A percentile compares a stretch with the other conserved stretches of the same genome.
Evolutionary conservation across 2,113 vertebrate genomes (phyloP).

Genomic region (Crotalus horridus): DNA sequence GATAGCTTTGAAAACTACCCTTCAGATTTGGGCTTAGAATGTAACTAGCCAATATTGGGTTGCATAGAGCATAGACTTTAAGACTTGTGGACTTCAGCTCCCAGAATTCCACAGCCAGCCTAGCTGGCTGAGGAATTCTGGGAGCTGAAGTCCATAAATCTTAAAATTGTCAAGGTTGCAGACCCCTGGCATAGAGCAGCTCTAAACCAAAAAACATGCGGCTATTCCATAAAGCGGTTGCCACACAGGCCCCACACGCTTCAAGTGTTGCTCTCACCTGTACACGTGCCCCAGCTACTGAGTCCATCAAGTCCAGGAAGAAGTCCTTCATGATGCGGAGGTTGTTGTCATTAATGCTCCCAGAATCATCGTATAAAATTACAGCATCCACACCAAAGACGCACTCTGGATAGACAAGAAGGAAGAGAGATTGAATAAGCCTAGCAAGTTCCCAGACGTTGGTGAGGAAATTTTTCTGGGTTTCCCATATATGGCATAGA

Average conservation of each 20-base stretch:
- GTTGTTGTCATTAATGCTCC: constrained; percentile 22
- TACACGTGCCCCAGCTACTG: constrained; percentile 23
- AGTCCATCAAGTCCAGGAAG: constrained; percentile 39
- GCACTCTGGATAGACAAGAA: constrained; percentile 45
- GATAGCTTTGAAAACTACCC: background rate
- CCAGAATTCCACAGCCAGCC: too few species aligned
- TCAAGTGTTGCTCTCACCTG: constrained; percentile 41
- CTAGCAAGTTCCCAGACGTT: background rate
- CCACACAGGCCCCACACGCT: too few species aligned
- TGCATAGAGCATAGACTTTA: background rate
- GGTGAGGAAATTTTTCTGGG: background rate
- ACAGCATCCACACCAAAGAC: constrained; percentile 51
- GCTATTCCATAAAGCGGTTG: background rate
- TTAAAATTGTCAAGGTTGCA: too few species aligned
- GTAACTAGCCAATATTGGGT: background rate
- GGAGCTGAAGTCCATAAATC: too few species aligned
- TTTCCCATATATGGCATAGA: background rate
- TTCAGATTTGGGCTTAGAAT: background rate
- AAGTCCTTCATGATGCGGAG: constrained; percentile 49
- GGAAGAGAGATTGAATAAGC: background rate
- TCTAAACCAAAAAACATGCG: background rate
- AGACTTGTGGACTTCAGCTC: too few species aligned
- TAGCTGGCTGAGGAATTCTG: too few species aligned
- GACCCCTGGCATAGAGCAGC: background rate
- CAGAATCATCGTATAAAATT: constrained; percentile 59